A percentile compares a stretch with the other conserved stretches of the same genome.
These are phyloP conservation scores for Mizuhopecten yessoensis DNA, from an alignment of 1,140 invertebrate species.

Conservation along the genomic window DNA sequence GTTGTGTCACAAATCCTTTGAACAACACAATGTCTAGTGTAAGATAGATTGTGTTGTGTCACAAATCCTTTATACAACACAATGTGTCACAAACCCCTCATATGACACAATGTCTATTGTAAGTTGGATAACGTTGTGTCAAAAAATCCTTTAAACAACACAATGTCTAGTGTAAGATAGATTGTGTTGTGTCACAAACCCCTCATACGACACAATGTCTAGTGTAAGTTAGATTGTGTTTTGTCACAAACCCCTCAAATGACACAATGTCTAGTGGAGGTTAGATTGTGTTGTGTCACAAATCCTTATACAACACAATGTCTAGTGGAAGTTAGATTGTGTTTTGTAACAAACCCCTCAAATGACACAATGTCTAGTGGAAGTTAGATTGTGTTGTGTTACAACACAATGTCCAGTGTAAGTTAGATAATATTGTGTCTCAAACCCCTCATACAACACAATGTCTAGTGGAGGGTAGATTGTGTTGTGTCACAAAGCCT, in stretches of 20 bases:
- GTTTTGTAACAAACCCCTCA: too few relatives aligned
- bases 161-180: constrained; percentile 56
- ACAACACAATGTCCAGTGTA: too few relatives aligned
- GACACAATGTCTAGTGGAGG: constrained; percentile 59
- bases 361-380: neutral
- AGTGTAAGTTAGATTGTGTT: constrained; percentile 84
- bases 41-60: too few relatives aligned
- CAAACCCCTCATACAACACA: too few relatives aligned
- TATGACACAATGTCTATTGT: constrained; percentile 58
- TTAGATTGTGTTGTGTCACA: constrained; percentile 83
- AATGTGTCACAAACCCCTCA: constrained; percentile 64
- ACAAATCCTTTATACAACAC: constrained; percentile 63
- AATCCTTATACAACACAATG: constrained; percentile 60
- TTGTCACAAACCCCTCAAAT: constrained; percentile 65
- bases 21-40: too few relatives aligned
- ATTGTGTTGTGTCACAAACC: constrained; percentile 84
- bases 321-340: neutral
- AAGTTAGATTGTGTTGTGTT: constrained; percentile 79
- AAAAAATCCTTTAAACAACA: constrained; percentile 63
- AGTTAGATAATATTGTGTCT: too few relatives aligned
- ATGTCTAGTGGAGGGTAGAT: too few relatives aligned
- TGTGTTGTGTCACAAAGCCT: constrained; percentile 72
- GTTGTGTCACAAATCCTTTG: too few relatives aligned
- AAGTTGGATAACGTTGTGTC: constrained; percentile 84
- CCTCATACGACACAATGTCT: constrained; percentile 55